Conservation (phyloP, 2,797 vertebrate genomes). For the Myotis vivesi region DNA sequence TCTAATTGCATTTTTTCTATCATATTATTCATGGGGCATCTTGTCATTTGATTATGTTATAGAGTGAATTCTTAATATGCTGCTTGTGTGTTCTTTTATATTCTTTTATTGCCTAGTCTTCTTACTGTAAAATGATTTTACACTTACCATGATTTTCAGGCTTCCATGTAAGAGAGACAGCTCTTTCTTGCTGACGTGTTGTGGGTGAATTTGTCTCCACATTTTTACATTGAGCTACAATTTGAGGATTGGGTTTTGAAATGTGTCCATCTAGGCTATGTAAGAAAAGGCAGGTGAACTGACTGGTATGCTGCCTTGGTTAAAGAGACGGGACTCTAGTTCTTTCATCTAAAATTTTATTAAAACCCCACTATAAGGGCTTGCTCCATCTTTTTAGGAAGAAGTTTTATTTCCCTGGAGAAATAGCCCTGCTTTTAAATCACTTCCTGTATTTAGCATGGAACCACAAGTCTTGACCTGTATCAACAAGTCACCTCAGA, state of each 20-base stretch:
- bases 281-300: background rate
- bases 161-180: background rate
- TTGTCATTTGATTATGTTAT: background rate
- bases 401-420: slow-evolving; percentile 42
- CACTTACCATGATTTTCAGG: background rate
- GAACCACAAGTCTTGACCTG: background rate
- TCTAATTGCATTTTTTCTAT: background rate
- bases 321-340: background rate
- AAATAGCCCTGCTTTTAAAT: slow-evolving; percentile 3
- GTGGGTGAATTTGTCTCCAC: background rate
- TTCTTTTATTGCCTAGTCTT: background rate
- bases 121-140: background rate
- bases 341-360: slow-evolving; percentile 1
- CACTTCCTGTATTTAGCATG: background rate
- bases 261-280: background rate
- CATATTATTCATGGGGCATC: background rate
- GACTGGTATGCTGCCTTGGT: background rate
- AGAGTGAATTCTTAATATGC: background rate
- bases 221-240: background rate
- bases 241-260: background rate
- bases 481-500: background rate
- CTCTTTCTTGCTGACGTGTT: background rate
- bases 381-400: background rate
- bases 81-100: background rate
- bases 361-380: background rate